Percentiles rank a stretch among this genome's conserved stretches.
Evolutionary conservation across 1,140 invertebrate genomes (phyloP).

Genomic region (Cheumatopsyche charites): DNA sequence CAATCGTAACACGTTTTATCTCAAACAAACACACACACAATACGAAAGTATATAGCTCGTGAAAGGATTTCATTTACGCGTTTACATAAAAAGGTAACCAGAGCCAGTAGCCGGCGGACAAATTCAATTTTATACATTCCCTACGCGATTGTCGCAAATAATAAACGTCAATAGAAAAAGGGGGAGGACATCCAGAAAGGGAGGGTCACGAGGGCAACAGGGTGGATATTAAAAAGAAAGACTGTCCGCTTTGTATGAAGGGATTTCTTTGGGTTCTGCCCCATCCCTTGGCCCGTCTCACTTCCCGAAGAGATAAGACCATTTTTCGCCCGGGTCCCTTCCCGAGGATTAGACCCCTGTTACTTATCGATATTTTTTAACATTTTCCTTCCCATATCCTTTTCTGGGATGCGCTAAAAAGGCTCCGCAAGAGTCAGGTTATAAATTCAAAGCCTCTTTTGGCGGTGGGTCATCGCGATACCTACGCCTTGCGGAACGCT

Average conservation of each 20-base stretch:
- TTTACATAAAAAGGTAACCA: constrained; percentile 1
- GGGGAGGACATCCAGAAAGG: too few relatives aligned
- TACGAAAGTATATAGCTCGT: too few relatives aligned
- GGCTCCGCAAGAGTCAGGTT: constrained; percentile 28
- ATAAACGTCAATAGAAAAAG: constrained; percentile 22
- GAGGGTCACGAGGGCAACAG: too few relatives aligned
- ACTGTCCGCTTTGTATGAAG: constrained; percentile 19
- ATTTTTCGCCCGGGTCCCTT: constrained; percentile 18
- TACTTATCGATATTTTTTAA: constrained; percentile 35
- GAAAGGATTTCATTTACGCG: constrained; percentile 14
- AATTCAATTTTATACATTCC: constrained; percentile 26
- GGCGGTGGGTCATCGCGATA: constrained; percentile 28
- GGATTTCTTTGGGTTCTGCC: constrained; percentile 6
- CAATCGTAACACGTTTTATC: too few relatives aligned
- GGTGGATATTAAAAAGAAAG: constrained; percentile 25
- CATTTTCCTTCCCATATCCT: constrained; percentile 30
- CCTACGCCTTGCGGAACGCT: constrained; percentile 9
- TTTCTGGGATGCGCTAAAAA: constrained; percentile 12
- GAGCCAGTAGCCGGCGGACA: background rate
- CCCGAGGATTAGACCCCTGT: constrained; percentile 20
- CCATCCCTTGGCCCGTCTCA: background rate
- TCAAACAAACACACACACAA: too few relatives aligned
- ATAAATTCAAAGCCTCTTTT: constrained; percentile 37
- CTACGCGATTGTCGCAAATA: constrained; percentile 23
- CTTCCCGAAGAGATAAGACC: constrained; percentile 13